Conservation (phyloP, 2,113 vertebrate genomes). For the Diadophis punctatus region DNA sequence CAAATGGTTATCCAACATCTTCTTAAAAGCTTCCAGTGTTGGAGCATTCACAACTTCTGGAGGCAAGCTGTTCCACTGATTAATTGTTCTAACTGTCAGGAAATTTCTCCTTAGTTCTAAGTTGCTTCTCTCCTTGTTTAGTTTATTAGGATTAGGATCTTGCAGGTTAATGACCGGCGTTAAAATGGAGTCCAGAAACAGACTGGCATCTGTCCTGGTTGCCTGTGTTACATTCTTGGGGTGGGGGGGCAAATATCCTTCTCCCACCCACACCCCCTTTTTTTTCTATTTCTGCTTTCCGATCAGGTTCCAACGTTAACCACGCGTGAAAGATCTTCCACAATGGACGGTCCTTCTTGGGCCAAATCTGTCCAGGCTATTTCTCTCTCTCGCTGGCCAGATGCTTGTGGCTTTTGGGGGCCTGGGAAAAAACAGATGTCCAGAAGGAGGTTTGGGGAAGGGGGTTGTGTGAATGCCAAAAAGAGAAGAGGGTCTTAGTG, state of each 20-base stretch:
- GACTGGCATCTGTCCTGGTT: not conserved
- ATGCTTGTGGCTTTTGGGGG: not conserved
- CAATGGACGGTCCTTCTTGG: not conserved
- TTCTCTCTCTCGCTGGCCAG: not conserved
- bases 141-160: too few species aligned
- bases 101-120: too few species aligned
- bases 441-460: not conserved
- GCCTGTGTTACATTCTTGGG: not conserved
- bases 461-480: not conserved
- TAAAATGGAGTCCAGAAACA: not conserved
- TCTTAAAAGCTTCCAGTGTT: too few species aligned
- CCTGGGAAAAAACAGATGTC: not conserved
- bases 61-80: too few species aligned
- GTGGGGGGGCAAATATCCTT: not conserved
- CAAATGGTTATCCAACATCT: too few species aligned
- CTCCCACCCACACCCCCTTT: not conserved
- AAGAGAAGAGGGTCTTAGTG: not conserved
- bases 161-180: not conserved
- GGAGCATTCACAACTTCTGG: too few species aligned
- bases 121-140: too few species aligned
- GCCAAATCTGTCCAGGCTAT: not conserved
- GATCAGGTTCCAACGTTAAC: not conserved
- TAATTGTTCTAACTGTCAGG: too few species aligned
- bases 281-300: not conserved
- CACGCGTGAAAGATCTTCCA: not conserved